phyloP scores from a whole-genome alignment of 2,113 vertebrate species.

The Motacilla tschutschensis region DNA sequence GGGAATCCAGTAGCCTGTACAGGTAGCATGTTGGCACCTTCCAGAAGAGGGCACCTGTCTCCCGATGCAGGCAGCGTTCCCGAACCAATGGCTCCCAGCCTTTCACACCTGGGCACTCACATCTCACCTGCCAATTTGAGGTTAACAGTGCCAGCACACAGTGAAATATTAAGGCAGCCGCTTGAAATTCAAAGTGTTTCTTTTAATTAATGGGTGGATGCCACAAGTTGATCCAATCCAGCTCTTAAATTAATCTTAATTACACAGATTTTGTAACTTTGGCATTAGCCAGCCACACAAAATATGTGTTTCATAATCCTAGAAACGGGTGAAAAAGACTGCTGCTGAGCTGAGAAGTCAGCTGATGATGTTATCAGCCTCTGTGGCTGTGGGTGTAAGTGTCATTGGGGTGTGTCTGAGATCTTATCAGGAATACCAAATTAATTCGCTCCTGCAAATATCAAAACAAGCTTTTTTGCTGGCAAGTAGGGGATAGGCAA shows the following conservation, averaged over 20 bases:
- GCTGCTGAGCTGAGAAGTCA: slow-evolving; percentile 64
- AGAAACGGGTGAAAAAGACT: slow-evolving; percentile 66
- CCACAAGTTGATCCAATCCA: slow-evolving; percentile 73
- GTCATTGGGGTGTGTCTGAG: slow-evolving; percentile 65
- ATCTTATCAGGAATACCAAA: slow-evolving; percentile 67
- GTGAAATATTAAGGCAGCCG: slow-evolving; percentile 68
- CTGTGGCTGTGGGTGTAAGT: slow-evolving; percentile 66
- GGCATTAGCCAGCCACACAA: slow-evolving; percentile 67
- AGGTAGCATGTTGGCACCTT: not conserved
- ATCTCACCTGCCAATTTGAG: slow-evolving; percentile 56
- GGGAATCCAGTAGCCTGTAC: not conserved
- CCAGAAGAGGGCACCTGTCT: slow-evolving; percentile 55
- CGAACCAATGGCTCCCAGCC: not conserved
- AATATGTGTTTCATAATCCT: slow-evolving; percentile 75
- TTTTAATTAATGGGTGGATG: slow-evolving; percentile 82
- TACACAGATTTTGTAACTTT: slow-evolving; percentile 80
- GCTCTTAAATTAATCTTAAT: slow-evolving; percentile 83
- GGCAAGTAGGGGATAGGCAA: slow-evolving; percentile 48
- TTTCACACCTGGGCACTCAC: slow-evolving; percentile 49
- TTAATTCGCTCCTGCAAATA: slow-evolving; percentile 70
- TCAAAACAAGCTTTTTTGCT: slow-evolving; percentile 58
- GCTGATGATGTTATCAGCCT: slow-evolving; percentile 69
- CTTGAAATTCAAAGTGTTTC: slow-evolving; percentile 73
- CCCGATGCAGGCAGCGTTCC: slow-evolving; percentile 1
- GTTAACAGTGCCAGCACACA: slow-evolving; percentile 57